Percentiles rank a stretch among this genome's conserved stretches.
These are phyloP conservation scores for Atlantisia rogersi DNA, from an alignment of 2,113 vertebrate genomes.

Conservation along the genomic window DNA sequence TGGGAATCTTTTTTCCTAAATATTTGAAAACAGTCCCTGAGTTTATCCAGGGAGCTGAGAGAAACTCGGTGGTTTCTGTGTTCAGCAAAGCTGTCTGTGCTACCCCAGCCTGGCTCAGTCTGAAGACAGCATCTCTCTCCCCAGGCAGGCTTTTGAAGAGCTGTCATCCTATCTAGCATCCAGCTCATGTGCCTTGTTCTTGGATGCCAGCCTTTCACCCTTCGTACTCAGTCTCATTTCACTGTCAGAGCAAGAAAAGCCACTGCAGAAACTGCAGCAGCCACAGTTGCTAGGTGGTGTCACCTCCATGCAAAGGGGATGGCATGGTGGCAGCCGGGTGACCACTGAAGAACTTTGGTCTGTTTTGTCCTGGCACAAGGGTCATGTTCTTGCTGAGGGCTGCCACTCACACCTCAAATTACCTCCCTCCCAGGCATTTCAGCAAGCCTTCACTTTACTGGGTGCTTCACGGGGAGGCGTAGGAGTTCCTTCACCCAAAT, in stretches of 20 bases:
- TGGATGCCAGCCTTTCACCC: background rate
- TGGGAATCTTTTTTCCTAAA: background rate
- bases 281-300: background rate
- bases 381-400: background rate
- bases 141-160: background rate
- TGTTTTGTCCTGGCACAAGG: background rate
- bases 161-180: background rate
- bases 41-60: background rate
- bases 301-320: background rate
- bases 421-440: background rate
- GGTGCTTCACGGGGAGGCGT: background rate
- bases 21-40: background rate
- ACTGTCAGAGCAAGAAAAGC: background rate
- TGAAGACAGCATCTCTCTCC: background rate
- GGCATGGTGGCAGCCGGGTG: background rate
- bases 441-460: background rate
- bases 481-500: background rate
- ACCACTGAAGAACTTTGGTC: background rate
- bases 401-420: background rate
- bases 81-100: background rate
- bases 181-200: background rate
- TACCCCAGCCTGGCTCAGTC: background rate
- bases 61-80: background rate
- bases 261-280: background rate
- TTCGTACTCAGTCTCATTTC: background rate